Base-by-base conservation (phyloP, 2,888 invertebrate species). In the Gortyna flavago region DNA sequence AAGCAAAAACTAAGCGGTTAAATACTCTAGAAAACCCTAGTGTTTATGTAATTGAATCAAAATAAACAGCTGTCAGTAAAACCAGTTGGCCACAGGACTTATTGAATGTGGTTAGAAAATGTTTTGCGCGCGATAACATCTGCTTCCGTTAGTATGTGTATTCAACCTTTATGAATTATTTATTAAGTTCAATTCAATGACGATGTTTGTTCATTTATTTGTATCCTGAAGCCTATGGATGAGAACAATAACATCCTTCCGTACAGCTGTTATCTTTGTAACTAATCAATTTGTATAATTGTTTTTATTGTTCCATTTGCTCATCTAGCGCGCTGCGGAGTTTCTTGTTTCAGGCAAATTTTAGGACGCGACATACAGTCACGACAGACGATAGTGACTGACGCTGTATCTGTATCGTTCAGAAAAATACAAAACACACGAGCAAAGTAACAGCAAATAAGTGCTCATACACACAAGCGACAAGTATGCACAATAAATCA, bases 161-260 rank as follows among this genome's bases (percentile, higher is more conserved):
- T 54, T 44, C 75, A 78, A 65, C 76, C 77, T 85, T 78, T 64
- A 85, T 84, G 77, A 85, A 85, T 84, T 67, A 85, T 85, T 85
- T 83, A 85, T 85, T 48, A 79, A 75, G 69, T 70, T 85, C 62
- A 76, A 76, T 83, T 80, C 73, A 83, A 77, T 85, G 70, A 62
- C 67, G 72, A 77, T 73, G 64, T 79, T 84, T 81, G 61, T 83
- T 61, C 67, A 57, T 69, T 62, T 9, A 66, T 57, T 51, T 48
- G 62, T 71, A 78, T 73, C 64, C 72, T 78, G 61, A 59, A 68
- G 48, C 38, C 21, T 75, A 35, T 68, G 44, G 29, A 62, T 48
- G 48, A 51, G 59, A 70, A 72, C 69, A 84, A 72, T 72, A 54
- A 44, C 25, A 35, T 69, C 35, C 72, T 76, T 83, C 57, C n/a